phyloP scores from a whole-genome alignment of 2,113 vertebrate genomes.

The Phylloscopus trochiloides region DNA sequence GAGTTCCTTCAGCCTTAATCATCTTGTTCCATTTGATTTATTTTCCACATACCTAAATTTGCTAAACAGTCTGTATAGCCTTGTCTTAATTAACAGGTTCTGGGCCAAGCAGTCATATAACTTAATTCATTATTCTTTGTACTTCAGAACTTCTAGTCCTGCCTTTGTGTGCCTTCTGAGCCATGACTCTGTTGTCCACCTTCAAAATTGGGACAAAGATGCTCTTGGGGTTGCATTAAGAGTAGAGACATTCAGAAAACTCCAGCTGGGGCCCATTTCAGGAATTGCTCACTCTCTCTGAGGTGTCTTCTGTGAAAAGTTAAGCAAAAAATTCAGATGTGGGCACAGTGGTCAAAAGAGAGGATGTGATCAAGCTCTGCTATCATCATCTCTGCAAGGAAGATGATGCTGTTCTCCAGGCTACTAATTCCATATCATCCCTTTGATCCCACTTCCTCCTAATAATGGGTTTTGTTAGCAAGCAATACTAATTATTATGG shows the following conservation, averaged over 20 bases:
- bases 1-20: background rate
- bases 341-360: background rate
- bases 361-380: background rate
- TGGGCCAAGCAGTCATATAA: background rate
- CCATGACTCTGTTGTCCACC: background rate
- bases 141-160: background rate
- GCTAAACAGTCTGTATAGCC: background rate
- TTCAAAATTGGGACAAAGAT: background rate
- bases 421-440: background rate
- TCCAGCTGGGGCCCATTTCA: background rate
- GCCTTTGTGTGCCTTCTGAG: background rate
- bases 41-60: background rate
- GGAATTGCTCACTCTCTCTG: accelerated
- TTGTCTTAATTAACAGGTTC: background rate
- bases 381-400: accelerated
- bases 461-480: background rate
- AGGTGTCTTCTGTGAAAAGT: background rate
- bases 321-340: background rate
- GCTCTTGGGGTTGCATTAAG: background rate
- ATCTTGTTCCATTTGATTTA: background rate
- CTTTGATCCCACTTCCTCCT: background rate
- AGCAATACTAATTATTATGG: background rate
- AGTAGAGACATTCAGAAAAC: background rate
- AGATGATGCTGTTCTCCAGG: background rate
- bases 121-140: background rate